Conservation (phyloP, 2,113 vertebrate species). For the Xiphias gladius region DNA sequence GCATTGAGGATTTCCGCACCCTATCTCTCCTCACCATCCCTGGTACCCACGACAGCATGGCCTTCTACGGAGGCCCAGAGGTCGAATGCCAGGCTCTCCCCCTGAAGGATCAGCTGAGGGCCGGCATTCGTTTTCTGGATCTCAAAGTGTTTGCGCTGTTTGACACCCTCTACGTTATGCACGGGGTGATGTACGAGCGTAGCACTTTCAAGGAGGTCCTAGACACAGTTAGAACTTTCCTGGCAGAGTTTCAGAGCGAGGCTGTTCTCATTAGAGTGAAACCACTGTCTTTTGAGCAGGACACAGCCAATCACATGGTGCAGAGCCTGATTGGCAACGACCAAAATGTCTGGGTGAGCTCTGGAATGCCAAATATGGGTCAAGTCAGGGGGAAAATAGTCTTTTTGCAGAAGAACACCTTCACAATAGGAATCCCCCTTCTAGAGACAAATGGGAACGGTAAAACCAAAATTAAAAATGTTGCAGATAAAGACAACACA, state of each 20-base stretch:
- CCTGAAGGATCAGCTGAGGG: constrained; percentile 80
- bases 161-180: constrained; percentile 79
- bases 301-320: constrained; percentile 51
- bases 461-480: constrained; percentile 63
- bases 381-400: constrained; percentile 84
- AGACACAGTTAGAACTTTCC: constrained; percentile 51
- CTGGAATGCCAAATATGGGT: constrained; percentile 77
- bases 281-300: constrained; percentile 75
- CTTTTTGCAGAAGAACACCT: constrained; percentile 80
- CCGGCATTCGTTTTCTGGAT: constrained; percentile 85
- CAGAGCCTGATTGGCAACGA: constrained; percentile 64
- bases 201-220: constrained; percentile 53
- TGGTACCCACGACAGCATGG: constrained; percentile 86
- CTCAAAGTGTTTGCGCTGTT: constrained; percentile 75
- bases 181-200: constrained; percentile 80
- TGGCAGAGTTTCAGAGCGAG: constrained; percentile 53
- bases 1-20: constrained; percentile 66
- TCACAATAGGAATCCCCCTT: constrained; percentile 57
- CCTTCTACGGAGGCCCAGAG: constrained; percentile 72
- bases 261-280: constrained; percentile 81
- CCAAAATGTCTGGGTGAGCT: constrained; percentile 67
- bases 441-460: constrained; percentile 47
- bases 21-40: constrained; percentile 84
- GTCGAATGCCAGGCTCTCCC: constrained; percentile 80
- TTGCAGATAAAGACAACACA: constrained; percentile 49